These are phyloP conservation scores for Syritta pipiens DNA, from an alignment of 2,888 invertebrate genomes.

Conservation along the genomic window DNA sequence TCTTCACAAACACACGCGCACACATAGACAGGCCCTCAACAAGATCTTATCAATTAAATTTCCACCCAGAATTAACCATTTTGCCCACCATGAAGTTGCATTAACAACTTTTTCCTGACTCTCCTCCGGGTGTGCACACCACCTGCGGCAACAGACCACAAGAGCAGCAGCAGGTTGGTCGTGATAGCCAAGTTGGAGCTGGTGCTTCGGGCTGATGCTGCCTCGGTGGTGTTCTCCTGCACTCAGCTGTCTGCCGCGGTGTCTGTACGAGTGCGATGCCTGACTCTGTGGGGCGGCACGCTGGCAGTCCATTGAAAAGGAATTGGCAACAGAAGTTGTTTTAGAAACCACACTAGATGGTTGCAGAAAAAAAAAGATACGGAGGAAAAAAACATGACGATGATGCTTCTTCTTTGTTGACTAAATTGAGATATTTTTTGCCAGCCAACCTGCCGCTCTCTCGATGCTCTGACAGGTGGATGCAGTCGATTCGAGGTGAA, in stretches of 20 bases:
- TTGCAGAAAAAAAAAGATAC: slow-evolving; percentile 19
- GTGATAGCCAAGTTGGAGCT: slow-evolving; percentile 51
- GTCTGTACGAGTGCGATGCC: slow-evolving; percentile 57
- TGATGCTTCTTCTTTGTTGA: slow-evolving; percentile 27
- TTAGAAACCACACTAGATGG: too few relatives aligned
- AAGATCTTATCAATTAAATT: slow-evolving; percentile 68
- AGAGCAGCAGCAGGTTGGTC: not conserved
- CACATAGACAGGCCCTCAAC: slow-evolving; percentile 50
- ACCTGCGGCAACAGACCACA: slow-evolving; percentile 35
- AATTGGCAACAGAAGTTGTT: too few relatives aligned
- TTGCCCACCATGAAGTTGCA: slow-evolving; percentile 68
- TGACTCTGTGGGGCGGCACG: slow-evolving; percentile 35
- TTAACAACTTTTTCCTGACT: slow-evolving; percentile 67
- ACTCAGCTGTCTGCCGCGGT: slow-evolving; percentile 57
- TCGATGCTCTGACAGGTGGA: slow-evolving; percentile 11
- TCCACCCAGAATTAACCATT: slow-evolving; percentile 68
- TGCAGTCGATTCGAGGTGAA: too few relatives aligned
- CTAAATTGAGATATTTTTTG: slow-evolving; percentile 49
- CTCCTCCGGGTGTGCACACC: slow-evolving; percentile 43
- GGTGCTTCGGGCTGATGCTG: slow-evolving; percentile 6
- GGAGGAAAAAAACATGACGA: slow-evolving; percentile 38
- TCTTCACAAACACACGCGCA: too few relatives aligned
- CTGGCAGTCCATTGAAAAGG: slow-evolving; percentile 13
- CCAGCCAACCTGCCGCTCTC: slow-evolving; percentile 36
- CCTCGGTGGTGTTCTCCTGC: slow-evolving; percentile 11